Conservation (phyloP, 2,797 vertebrate species). For the Sebastes flavidus region DNA sequence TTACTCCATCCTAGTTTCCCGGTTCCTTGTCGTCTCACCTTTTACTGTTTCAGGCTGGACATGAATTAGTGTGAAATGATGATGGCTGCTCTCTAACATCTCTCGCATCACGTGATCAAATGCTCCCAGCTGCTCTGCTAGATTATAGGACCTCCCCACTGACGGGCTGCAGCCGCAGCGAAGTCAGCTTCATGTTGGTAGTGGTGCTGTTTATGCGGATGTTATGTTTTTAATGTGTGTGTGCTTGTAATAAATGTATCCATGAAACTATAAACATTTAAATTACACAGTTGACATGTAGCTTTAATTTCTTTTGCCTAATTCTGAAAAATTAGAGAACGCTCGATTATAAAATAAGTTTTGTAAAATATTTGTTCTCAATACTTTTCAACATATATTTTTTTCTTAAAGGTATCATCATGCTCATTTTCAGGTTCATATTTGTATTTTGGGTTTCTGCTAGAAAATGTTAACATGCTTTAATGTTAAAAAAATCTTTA, state of each 20-base stretch:
- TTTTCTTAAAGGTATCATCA: no score
- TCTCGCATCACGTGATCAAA: conserved; percentile 84
- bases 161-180: not conserved
- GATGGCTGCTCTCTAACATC: conserved; percentile 84
- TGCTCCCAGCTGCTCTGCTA: conserved; percentile 80
- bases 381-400: not conserved
- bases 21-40: conserved; percentile 45
- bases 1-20: conserved; percentile 68
- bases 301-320: not conserved
- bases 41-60: conserved; percentile 60
- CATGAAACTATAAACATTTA: not conserved
- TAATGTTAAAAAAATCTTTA: no score
- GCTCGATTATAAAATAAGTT: no score
- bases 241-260: not conserved
- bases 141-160: conserved; percentile 77
- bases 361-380: not conserved
- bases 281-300: not conserved
- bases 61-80: conserved; percentile 79
- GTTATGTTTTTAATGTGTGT: not conserved
- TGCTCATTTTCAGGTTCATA: no score
- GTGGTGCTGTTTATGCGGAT: not conserved
- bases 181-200: conserved; percentile 28
- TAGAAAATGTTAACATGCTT: no score
- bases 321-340: not conserved
- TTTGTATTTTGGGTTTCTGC: no score